Conservation (phyloP, 2,797 vertebrate genomes). For the Sitta carolinensis region DNA sequence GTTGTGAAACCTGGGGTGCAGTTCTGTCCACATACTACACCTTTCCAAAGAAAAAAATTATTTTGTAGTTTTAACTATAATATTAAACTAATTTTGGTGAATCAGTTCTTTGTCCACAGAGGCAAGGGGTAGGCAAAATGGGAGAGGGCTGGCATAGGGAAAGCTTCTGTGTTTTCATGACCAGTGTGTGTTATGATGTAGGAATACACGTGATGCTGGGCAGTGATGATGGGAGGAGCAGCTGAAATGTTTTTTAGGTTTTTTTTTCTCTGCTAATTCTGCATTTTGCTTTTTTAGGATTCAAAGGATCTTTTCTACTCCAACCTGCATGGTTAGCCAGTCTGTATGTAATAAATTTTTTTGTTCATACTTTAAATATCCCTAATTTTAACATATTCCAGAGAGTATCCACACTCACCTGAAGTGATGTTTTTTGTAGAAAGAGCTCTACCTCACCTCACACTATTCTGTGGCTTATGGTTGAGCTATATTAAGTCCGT, state of each 20-base stretch:
- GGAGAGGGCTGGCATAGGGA: neutral
- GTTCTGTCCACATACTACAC: neutral
- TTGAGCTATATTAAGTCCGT: neutral
- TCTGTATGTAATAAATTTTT: neutral
- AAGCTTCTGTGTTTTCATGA: neutral
- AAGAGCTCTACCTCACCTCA: neutral
- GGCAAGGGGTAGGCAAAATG: neutral
- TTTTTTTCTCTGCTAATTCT: neutral
- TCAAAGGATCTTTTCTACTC: neutral
- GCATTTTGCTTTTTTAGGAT: neutral
- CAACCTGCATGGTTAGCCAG: accelerated
- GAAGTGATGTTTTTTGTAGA: neutral
- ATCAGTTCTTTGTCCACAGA: neutral
- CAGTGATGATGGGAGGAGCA: neutral
- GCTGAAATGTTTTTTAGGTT: neutral
- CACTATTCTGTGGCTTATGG: neutral
- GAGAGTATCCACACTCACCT: neutral
- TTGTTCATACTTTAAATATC: neutral
- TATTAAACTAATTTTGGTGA: neutral
- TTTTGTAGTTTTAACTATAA: neutral
- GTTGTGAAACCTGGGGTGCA: neutral
- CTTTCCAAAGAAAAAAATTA: neutral
- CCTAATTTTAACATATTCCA: neutral
- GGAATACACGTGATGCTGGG: neutral
- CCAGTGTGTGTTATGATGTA: neutral